Percentiles rank a stretch among this genome's conserved stretches.
Conservation (phyloP, 2,113 vertebrate genomes). For the Ellobius talpinus region DNA sequence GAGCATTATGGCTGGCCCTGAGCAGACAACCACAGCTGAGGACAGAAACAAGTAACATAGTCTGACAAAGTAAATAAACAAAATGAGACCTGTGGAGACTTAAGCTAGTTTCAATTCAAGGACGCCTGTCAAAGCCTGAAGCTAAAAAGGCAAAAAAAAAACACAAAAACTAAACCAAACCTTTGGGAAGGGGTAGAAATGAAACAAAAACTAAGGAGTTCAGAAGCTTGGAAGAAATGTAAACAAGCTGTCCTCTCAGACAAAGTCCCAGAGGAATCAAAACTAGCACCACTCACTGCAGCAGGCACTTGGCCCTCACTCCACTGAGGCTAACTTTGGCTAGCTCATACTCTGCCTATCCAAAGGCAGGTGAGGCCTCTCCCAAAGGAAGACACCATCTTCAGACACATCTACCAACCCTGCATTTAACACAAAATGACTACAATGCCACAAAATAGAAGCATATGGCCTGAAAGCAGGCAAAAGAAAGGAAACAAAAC, state of each 20-base stretch:
- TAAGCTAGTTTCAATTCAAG: background rate
- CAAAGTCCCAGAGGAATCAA: background rate
- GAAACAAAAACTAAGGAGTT: conserved; percentile 8
- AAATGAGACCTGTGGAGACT: background rate
- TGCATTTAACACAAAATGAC: background rate
- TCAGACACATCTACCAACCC: background rate
- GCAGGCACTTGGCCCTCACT: background rate
- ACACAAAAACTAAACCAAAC: background rate
- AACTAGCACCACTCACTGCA: background rate
- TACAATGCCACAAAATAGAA: background rate
- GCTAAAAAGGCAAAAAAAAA: conserved; percentile 17
- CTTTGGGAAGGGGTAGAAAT: background rate
- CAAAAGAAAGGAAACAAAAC: background rate
- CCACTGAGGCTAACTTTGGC: background rate
- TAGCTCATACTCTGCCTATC: background rate
- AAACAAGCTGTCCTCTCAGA: background rate
- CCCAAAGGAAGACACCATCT: background rate
- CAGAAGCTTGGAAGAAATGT: background rate
- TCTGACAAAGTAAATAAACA: background rate
- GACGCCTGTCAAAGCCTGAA: background rate
- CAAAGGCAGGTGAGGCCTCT: background rate
- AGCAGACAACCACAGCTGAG: background rate
- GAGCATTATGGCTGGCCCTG: background rate
- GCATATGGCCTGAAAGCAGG: background rate
- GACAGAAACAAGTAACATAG: background rate